phyloP scores from a whole-genome alignment of 2,888 invertebrate genomes.

The Hipparchia sbordonii region DNA sequence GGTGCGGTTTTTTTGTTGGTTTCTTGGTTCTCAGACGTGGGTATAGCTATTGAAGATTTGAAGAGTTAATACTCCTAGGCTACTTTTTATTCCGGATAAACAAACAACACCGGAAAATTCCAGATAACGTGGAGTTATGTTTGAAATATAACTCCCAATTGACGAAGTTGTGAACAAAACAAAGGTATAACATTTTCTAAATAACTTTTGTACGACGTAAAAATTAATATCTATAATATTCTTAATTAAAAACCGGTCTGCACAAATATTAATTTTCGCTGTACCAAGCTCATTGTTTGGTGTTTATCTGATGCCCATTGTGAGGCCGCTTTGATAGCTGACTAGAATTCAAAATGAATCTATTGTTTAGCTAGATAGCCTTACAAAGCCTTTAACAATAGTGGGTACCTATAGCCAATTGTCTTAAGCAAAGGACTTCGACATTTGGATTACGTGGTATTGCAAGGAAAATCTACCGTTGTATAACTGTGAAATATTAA shows the following conservation, averaged over 20 bases:
- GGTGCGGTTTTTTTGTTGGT: no score
- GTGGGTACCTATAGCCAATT: constrained; percentile 29
- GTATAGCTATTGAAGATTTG: no score
- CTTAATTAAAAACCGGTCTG: constrained; percentile 16
- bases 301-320: constrained; percentile 28
- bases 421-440: constrained; percentile 24
- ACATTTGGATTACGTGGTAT: constrained; percentile 21
- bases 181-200: no score
- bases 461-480: constrained; percentile 16
- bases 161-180: no score
- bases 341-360: constrained; percentile 39
- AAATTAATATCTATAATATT: no score
- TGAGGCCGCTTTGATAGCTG: constrained; percentile 28
- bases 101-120: no score
- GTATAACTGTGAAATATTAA: constrained; percentile 1
- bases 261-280: constrained; percentile 20
- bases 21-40: no score
- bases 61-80: no score
- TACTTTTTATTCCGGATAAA: no score
- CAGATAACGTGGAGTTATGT: no score
- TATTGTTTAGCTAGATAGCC: constrained; percentile 37
- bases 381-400: constrained; percentile 32
- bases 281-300: constrained; percentile 23
- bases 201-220: no score
- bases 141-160: no score